Evolutionary conservation across 2,113 vertebrate species (phyloP), one percentile per base, ranked within the genome.

Genomic region (Eupsittula cactorum): DNA sequence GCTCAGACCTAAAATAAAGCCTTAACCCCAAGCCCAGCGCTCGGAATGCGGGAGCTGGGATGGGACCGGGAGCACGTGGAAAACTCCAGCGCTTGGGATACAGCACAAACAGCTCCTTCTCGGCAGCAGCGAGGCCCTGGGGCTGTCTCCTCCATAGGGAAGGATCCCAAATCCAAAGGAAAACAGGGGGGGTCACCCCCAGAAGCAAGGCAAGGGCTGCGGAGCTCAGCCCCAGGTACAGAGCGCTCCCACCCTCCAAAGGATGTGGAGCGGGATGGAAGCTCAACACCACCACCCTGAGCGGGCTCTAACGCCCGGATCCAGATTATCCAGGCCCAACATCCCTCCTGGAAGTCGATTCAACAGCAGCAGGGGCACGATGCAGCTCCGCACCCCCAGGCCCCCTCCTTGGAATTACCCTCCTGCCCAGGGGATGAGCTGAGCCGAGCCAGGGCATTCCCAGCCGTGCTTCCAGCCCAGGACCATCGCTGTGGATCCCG

Each of bases 1-100:
- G 92, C 92, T 94, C 84, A 82, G 88, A 94, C 85, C 95, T 81
- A 87, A 95, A 83, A 52, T 52, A 86, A 71, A 92, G 94, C 80
- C 63, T 27, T 41, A 29, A 68, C 33, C 35, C 49, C 16, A 9
- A 79, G 86, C 42, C 47, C 42, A 2, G 29, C 7, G 13, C 90
- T 64, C 9, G 3, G 69, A 41, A 60, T 31, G 68, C 4, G 55
- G 55, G 33, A 59, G 55, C 55, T n/a, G 55, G 33, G 55, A 35
- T 24, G 33, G 33, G 55, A n/a, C 19, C 1, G 1, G 69, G 65
- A 95, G 76, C 50, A 23, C 55, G 11, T 0, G 4, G 13, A 69
- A 10, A 17, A 2, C 50, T 31, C 60, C 0, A 0, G 82, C 29
- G 47, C 15, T 12, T 5, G 1, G 82, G 52, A 4, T 5, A 8